Conservation (phyloP, 2,888 invertebrate species). For the Drosophila mimetica region DNA sequence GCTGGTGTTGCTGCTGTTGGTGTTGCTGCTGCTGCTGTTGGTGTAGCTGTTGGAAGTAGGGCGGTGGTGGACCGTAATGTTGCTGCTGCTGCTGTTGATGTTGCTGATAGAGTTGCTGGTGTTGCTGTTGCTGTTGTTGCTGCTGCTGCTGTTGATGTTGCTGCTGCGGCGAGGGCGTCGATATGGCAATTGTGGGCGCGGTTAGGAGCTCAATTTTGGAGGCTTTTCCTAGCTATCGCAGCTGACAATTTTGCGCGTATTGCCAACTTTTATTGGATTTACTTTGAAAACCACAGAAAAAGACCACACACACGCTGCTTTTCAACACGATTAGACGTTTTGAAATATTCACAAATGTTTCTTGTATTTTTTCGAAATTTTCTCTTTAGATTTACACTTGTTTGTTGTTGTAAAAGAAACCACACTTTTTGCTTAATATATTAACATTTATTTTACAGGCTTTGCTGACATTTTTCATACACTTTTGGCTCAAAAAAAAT, state of each 20-base stretch:
- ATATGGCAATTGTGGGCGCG: conserved; percentile 83
- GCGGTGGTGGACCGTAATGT: conserved; percentile 51
- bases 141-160: conserved; percentile 43
- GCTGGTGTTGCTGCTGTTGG: conserved; percentile 51
- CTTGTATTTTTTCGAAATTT: conserved; percentile 7
- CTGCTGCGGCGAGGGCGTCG: conserved; percentile 76
- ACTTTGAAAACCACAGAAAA: conserved; percentile 7
- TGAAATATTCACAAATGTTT: conserved; percentile 27
- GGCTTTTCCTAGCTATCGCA: conserved; percentile 71
- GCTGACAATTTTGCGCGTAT: conserved; percentile 73
- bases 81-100: conserved; percentile 40
- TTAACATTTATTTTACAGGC: conserved; percentile 60
- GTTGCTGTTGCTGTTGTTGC: conserved; percentile 33
- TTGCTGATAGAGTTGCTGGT: conserved; percentile 44
- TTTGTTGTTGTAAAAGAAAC: conserved; percentile 56
- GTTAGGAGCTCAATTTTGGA: conserved; percentile 85
- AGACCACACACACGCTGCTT: conserved; percentile 8
- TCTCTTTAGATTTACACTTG: conserved; percentile 16
- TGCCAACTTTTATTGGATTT: conserved; percentile 53
- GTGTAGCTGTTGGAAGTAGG: conserved; percentile 47
- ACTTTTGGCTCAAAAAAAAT: conserved; percentile 26
- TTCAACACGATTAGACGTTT: not conserved
- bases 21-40: conserved; percentile 33
- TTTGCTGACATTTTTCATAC: conserved; percentile 40
- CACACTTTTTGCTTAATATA: conserved; percentile 62